Percentiles rank a stretch among this genome's conserved stretches.
Evolutionary conservation across 2,888 invertebrate genomes (phyloP).

Genomic region (Hirudinaria manillensis): DNA sequence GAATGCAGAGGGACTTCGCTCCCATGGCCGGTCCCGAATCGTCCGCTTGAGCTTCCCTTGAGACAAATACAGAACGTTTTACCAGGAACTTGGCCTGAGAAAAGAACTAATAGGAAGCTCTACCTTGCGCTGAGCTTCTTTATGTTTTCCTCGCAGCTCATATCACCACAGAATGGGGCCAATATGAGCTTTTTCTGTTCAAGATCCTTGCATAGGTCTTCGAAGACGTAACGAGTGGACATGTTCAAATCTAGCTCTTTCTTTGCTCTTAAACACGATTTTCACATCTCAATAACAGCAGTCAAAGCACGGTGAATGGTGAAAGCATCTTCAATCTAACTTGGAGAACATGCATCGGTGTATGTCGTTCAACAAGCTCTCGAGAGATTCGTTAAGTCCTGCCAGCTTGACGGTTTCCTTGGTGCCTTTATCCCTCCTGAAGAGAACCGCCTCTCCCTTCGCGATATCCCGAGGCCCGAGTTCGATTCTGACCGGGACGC

Average conservation of each 20-base stretch:
- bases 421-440: constrained; percentile 78
- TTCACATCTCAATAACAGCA: not conserved
- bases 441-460: constrained; percentile 77
- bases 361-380: constrained; percentile 68
- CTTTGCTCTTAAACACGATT: constrained; percentile 32
- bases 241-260: constrained; percentile 70
- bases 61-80: constrained; percentile 39
- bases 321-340: constrained; percentile 57
- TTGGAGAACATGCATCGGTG: constrained; percentile 73
- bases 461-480: constrained; percentile 90
- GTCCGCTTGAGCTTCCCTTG: constrained; percentile 64
- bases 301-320: not conserved
- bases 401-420: constrained; percentile 67
- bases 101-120: not conserved
- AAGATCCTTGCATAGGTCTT: constrained; percentile 70
- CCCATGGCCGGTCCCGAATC: constrained; percentile 89
- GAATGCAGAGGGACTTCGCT: constrained; percentile 95
- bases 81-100: not conserved
- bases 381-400: constrained; percentile 52
- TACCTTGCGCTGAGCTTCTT: constrained; percentile 89
- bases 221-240: constrained; percentile 70
- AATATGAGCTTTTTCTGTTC: constrained; percentile 85
- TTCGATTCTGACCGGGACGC: constrained; percentile 87
- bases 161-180: constrained; percentile 88
- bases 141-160: constrained; percentile 83